Evolutionary conservation across 1,140 invertebrate species (phyloP), one percentile per base, ranked within the genome.

Genomic region (Oscheius sp.): DNA sequence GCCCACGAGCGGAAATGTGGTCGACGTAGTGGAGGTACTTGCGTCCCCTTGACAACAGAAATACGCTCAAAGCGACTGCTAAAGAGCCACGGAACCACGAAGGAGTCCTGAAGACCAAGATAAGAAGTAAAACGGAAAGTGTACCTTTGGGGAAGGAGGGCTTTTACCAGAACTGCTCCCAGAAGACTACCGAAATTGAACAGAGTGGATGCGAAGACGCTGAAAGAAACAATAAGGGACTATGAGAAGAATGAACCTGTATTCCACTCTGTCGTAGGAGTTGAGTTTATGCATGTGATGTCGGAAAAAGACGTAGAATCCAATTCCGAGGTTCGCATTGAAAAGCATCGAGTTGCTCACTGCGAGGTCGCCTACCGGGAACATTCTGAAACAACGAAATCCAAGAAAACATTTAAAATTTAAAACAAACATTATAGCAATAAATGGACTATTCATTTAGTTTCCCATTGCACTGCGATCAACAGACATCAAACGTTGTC

Each of bases 111-210:
- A 34, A 63, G 26, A 23, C 15, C 15, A 59, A 59, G 15, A 23
- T 59, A 59, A 59, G 15, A 59, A 1, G 15, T 59, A 59, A 23
- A 59, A 0, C 13, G 15, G 13, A 13, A n/a, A 26, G 1, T 55
- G 62, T 52, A 74, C 55, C 89, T 90, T 74, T 88, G 86, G 3
- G 90, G 90, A 32, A 91, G 77, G 35, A 90, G 79, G 23, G 89
- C 90, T 78, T 90, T 87, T 29, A 90, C 84, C 29, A 91, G 87
- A 1, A 90, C 90, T 89, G 90, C 91, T 32, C 88, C 85, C 2
- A 91, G 84, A 3, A 91, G 88, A 0, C 90, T 91, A 26, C 91
- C 90, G 81, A 91, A 88, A 65, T 89, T 90, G 79, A 91, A 88
- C 20, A 91, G 85, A 0, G 68, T 74, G 3, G 77, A 77, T 15